Conservation (phyloP, 2,888 invertebrate species). For the Pediacus dermestoides region DNA sequence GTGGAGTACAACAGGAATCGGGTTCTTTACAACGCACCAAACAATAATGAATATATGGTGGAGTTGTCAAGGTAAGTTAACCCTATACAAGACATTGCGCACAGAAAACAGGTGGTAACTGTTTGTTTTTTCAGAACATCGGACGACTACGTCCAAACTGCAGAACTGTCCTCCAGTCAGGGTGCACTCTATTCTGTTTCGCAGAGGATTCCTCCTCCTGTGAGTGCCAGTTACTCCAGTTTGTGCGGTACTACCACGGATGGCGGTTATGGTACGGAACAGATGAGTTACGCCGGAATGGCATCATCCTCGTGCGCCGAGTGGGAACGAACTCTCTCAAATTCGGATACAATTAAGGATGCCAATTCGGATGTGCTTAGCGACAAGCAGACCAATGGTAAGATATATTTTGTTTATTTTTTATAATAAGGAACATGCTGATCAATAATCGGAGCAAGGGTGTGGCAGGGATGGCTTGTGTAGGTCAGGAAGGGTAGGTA, state of each 20-base stretch:
- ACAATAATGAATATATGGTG: constrained; percentile 38
- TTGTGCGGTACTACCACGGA: constrained; percentile 37
- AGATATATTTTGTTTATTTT: too few relatives aligned
- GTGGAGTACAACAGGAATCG: constrained; percentile 39
- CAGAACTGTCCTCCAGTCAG: constrained; percentile 38
- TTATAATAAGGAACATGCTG: too few relatives aligned
- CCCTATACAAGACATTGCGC: too few relatives aligned
- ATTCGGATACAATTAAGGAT: constrained; percentile 37
- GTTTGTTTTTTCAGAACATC: too few relatives aligned
- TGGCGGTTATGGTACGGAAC: constrained; percentile 24
- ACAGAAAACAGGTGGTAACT: too few relatives aligned
- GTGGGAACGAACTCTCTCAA: constrained; percentile 35
- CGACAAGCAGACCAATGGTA: constrained; percentile 39
- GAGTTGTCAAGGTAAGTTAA: constrained; percentile 41
- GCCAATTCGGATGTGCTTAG: constrained; percentile 32
- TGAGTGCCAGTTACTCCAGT: constrained; percentile 42
- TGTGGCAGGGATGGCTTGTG: too few relatives aligned
- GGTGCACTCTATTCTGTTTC: constrained; percentile 57
- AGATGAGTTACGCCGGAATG: constrained; percentile 22
- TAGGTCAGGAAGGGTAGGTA: too few relatives aligned
- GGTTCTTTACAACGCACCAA: constrained; percentile 33
- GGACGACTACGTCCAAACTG: constrained; percentile 41
- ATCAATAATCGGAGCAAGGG: too few relatives aligned
- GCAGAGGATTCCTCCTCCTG: constrained; percentile 56
- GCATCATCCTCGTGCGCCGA: too few relatives aligned